These are phyloP conservation scores for Acanthiza pusilla DNA, from an alignment of 2,797 vertebrate genomes.

Conservation along the genomic window DNA sequence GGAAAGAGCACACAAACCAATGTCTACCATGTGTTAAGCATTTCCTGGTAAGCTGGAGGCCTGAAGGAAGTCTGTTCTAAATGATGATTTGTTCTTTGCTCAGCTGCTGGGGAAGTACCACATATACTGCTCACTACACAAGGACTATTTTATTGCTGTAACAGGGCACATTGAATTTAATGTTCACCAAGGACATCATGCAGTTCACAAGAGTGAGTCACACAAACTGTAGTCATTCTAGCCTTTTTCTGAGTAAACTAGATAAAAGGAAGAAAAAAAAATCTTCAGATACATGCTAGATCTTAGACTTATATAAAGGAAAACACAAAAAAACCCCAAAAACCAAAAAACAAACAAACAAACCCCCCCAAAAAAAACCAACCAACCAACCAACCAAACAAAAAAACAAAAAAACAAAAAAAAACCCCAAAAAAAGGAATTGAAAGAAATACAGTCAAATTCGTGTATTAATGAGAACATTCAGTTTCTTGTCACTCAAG, in stretches of 20 bases:
- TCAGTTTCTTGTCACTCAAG: not conserved
- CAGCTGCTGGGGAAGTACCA: not conserved
- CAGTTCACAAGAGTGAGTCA: not conserved
- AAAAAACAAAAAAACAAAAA: not conserved
- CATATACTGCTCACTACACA: not conserved
- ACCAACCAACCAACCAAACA: no score
- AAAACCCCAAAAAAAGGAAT: not conserved
- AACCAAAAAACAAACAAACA: not conserved
- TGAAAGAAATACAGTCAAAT: not conserved
- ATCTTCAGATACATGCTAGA: not conserved
- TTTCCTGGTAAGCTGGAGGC: not conserved
- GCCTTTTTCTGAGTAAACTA: not conserved
- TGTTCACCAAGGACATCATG: not conserved
- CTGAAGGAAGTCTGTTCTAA: not conserved
- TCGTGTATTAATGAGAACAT: not conserved
- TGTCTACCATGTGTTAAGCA: not conserved
- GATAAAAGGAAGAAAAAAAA: not conserved
- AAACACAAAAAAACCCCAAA: not conserved
- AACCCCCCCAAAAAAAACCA: no score
- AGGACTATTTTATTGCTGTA: not conserved
- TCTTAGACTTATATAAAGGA: not conserved
- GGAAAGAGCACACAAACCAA: not conserved
- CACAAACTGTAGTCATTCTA: not conserved
- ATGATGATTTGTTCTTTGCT: not conserved
- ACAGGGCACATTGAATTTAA: not conserved